Evolutionary conservation across 2,888 invertebrate species (phyloP), one percentile per base, ranked within the genome.

Genomic region (Sthenelais limicola): DNA sequence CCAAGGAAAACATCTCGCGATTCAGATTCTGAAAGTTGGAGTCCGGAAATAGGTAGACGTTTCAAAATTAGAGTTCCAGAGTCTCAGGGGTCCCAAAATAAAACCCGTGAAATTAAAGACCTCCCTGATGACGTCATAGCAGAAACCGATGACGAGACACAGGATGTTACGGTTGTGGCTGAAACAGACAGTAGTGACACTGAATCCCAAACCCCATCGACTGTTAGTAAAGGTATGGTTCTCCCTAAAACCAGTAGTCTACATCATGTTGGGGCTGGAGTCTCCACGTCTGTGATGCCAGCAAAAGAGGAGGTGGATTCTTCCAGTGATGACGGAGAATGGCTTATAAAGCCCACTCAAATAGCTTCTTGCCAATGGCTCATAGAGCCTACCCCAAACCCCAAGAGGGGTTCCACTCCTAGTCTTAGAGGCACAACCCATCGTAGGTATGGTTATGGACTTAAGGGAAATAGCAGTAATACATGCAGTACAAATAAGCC

Each of bases 301-400:
- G 15, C 12, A 12, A 9, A 43, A 18, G 43, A 43, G 12, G 43
- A 43, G 12, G 15, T 9, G 9, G 9, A 9, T 9, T 12, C 12
- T 62, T 35, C 35, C 5, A 35, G 38, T 35, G 35, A 58, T 58
- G 18, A 18, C 2, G 30, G n/a, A 15, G 56, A 56, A 32, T 62
- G 62, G 38, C 35, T 62, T 5, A 62, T 62, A 2, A 62, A 62
- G 15, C 62, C 62, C 15, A 38, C 62, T 4, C 62, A 62, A 35
- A 62, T 32, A 35, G 33, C 26, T 7, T 33, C 52, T 28, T 24
- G 28, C 15, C 24, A 15, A 52, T n/a, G 24, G 26, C 24, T 3
- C 2, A 52, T 3, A 24, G 52, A 30, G 2, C 24, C 26, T n/a
- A 15, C 21, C 3, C 52, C 26, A 26, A 52, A n/a, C 15, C 30